Evolutionary conservation across 2,797 vertebrate genomes (phyloP).

Genomic region (Coendou prehensilis): DNA sequence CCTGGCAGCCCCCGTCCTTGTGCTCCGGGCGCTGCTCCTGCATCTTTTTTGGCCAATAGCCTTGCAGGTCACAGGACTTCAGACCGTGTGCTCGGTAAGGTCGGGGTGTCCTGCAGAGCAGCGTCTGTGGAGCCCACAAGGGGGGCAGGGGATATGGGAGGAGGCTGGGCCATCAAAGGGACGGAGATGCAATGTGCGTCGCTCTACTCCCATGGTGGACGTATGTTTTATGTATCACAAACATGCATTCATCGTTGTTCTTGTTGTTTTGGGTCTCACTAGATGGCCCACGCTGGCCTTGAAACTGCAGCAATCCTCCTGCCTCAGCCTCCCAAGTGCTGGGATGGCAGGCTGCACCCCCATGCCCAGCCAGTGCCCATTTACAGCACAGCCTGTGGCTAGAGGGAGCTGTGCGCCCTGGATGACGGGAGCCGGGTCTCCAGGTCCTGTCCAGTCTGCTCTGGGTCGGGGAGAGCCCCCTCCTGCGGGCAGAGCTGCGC

Average conservation of each 20-base stretch:
- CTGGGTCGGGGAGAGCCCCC: not conserved
- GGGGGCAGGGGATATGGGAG: not conserved
- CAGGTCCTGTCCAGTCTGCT: not conserved
- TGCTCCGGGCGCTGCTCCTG: not conserved
- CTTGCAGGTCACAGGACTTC: not conserved
- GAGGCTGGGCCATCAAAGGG: not conserved
- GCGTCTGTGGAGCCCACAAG: not conserved
- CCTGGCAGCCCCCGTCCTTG: not conserved
- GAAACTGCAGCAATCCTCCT: not conserved
- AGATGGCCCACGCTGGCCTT: not conserved
- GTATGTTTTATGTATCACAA: fast-evolving
- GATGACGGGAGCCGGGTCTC: not conserved
- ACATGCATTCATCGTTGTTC: not conserved
- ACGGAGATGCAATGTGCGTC: not conserved
- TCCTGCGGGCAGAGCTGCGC: not conserved
- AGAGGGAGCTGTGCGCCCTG: not conserved
- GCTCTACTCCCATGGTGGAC: no score
- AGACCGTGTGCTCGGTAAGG: not conserved
- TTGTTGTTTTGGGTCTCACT: not conserved
- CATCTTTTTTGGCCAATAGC: not conserved
- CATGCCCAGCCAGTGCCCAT: not conserved
- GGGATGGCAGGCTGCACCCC: no score
- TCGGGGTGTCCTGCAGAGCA: not conserved
- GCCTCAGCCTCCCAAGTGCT: not conserved
- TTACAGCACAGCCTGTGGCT: no score